Percentiles rank a stretch among this genome's conserved stretches.
These are phyloP conservation scores for Hemicrepidius hirtus DNA, from an alignment of 2,888 invertebrate genomes.

Conservation along the genomic window DNA sequence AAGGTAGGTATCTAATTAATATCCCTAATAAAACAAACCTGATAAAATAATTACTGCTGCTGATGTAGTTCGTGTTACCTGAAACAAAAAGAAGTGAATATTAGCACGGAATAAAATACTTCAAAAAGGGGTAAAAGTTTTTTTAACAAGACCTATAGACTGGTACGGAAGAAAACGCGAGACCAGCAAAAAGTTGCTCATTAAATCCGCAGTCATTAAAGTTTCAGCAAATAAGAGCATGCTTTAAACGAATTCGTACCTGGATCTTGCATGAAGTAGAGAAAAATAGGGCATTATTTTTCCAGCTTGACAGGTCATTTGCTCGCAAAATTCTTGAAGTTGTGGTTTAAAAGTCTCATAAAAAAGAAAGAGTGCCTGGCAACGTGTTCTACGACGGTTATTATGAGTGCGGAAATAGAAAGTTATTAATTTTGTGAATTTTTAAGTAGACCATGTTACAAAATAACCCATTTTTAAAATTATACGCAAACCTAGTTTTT, in stretches of 20 bases:
- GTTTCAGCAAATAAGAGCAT: constrained; percentile 25
- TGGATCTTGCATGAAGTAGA: constrained; percentile 26
- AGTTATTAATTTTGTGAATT: background rate
- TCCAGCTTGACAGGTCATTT: constrained; percentile 44
- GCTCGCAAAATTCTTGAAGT: constrained; percentile 27
- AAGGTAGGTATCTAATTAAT: too few relatives aligned
- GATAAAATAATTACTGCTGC: background rate
- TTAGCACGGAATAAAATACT: constrained; percentile 1
- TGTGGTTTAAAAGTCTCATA: constrained; percentile 21
- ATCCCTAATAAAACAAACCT: background rate
- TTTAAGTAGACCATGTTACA: background rate
- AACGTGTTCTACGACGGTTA: background rate
- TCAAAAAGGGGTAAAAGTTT: constrained; percentile 6
- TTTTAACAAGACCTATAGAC: background rate
- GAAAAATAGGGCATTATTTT: constrained; percentile 41
- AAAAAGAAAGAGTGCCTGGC: constrained; percentile 26
- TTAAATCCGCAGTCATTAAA: constrained; percentile 34
- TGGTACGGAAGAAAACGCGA: background rate
- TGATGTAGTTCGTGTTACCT: constrained; percentile 29
- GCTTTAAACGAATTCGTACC: constrained; percentile 35
- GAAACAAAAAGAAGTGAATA: constrained; percentile 22
- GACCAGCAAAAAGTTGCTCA: constrained; percentile 23
- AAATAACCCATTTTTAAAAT: background rate
- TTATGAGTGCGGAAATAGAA: constrained; percentile 4
- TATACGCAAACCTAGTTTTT: background rate